phyloP scores from a whole-genome alignment of 2,888 invertebrate genomes.

The Cryptophagus acutangulus region DNA sequence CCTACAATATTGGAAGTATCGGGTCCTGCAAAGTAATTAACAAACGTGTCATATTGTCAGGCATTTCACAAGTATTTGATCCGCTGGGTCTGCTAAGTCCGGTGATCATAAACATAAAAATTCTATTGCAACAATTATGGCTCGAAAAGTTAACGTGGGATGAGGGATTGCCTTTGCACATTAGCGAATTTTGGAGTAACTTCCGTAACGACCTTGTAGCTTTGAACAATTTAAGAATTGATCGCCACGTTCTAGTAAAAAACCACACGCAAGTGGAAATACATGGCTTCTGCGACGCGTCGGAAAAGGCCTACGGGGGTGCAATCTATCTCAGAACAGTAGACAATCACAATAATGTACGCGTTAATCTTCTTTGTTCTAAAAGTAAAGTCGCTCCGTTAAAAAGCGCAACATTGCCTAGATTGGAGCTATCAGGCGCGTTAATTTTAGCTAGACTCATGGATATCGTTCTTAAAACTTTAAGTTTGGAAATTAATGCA shows the following conservation, averaged over 20 bases:
- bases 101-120: slow-evolving; percentile 14
- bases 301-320: slow-evolving; percentile 13
- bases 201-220: slow-evolving; percentile 3
- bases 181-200: slow-evolving; percentile 7
- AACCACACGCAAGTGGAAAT: slow-evolving; percentile 8
- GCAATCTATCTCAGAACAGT: slow-evolving; percentile 12
- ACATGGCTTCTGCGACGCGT: slow-evolving; percentile 15
- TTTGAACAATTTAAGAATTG: slow-evolving; percentile 10
- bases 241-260: slow-evolving; percentile 1
- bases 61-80: slow-evolving; percentile 15
- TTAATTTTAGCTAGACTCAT: too few species aligned
- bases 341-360: slow-evolving; percentile 4
- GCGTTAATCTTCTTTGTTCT: slow-evolving; percentile 13
- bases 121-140: slow-evolving; percentile 5
- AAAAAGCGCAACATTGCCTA: slow-evolving; percentile 14
- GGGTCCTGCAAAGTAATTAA: slow-evolving; percentile 9
- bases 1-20: slow-evolving; percentile 6
- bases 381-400: slow-evolving; percentile 20
- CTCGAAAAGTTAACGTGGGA: slow-evolving; percentile 17
- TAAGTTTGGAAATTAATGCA: slow-evolving; percentile 6
- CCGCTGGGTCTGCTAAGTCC: slow-evolving; percentile 16
- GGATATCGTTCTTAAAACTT: not conserved
- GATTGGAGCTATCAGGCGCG: slow-evolving; percentile 19
- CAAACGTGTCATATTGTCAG: slow-evolving; percentile 12
- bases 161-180: slow-evolving; percentile 10